Conservation (phyloP, 2,113 vertebrate species). For the Ceyx melanurus region DNA sequence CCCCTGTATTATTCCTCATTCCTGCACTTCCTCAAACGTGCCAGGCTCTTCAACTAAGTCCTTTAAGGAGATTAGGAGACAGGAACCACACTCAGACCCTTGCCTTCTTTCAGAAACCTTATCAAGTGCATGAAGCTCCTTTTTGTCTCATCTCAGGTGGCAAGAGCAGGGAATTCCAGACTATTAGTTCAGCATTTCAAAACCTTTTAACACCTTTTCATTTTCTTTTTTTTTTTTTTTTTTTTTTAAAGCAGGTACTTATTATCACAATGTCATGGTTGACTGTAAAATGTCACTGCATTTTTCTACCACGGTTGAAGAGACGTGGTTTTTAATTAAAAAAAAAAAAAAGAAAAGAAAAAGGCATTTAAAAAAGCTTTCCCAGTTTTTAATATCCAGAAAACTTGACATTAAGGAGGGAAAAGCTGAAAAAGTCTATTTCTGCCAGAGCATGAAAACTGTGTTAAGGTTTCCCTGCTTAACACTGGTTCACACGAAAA, state of each 20-base stretch:
- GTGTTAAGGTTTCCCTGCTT: background rate
- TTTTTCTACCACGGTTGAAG: background rate
- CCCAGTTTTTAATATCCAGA: background rate
- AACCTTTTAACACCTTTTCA: background rate
- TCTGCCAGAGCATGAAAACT: background rate
- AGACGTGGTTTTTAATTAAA: background rate
- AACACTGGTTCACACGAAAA: background rate
- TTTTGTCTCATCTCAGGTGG: background rate
- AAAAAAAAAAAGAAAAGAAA: background rate
- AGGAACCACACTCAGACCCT: background rate
- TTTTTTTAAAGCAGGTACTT: background rate
- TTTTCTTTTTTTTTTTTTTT: too few relatives aligned
- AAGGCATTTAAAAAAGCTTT: background rate
- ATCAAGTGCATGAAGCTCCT: background rate
- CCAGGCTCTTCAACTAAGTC: background rate
- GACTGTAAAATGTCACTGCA: background rate
- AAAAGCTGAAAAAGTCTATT: background rate
- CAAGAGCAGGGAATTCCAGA: background rate
- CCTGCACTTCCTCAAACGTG: background rate
- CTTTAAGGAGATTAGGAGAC: background rate
- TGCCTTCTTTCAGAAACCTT: background rate
- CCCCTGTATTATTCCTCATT: background rate
- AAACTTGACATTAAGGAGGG: background rate
- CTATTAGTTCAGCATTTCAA: background rate
- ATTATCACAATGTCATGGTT: background rate